Percentiles rank a stretch among this genome's conserved stretches.
Conservation (phyloP, 2,797 vertebrate species). For the Rhinogobio ventralis region DNA sequence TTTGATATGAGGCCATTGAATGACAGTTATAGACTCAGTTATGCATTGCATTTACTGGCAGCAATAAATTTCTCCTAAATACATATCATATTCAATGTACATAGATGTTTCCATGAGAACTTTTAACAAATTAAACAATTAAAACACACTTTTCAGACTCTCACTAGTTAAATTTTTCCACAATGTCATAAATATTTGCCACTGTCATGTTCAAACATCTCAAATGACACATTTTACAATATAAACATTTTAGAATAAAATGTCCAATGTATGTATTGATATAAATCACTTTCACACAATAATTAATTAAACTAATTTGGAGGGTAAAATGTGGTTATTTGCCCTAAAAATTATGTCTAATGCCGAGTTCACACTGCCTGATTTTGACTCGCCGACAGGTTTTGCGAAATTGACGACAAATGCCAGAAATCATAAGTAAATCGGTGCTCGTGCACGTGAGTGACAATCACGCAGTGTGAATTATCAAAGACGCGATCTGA, state of each 20-base stretch:
- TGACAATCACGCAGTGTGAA: too few relatives aligned
- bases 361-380: too few relatives aligned
- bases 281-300: neutral
- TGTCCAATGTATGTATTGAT: neutral
- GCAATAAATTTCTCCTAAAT: constrained; percentile 2
- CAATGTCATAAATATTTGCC: neutral
- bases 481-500: too few relatives aligned
- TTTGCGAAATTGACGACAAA: too few relatives aligned
- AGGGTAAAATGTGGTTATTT: neutral
- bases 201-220: neutral
- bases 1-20: constrained; percentile 5
- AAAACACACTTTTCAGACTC: neutral
- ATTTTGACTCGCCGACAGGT: too few relatives aligned
- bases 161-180: neutral
- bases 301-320: neutral
- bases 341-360: neutral
- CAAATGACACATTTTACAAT: too few relatives aligned
- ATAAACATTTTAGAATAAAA: neutral
- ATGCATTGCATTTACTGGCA: constrained; percentile 7
- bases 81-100: neutral
- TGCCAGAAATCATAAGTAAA: too few relatives aligned
- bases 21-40: neutral
- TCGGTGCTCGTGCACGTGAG: too few relatives aligned
- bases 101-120: neutral
- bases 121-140: neutral